Conservation (phyloP, 2,888 invertebrate genomes). For the Trichogramma evanescens region DNA sequence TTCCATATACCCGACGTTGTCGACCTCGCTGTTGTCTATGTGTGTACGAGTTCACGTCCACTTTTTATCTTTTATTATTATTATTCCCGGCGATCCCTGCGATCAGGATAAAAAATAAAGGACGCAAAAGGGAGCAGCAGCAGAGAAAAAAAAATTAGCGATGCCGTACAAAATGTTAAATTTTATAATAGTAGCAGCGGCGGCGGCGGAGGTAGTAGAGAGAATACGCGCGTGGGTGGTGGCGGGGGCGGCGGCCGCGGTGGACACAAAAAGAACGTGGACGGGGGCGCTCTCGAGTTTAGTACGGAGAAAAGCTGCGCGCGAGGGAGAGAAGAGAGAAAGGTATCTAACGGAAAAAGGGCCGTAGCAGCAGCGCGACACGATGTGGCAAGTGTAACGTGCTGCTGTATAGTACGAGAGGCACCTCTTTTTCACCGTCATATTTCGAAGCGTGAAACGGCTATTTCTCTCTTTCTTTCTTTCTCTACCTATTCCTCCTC, state of each 20-base stretch:
- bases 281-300: not conserved
- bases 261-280: slow-evolving; percentile 9
- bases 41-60: not conserved
- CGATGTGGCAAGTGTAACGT: too few relatives aligned
- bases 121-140: not conserved
- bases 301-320: too few relatives aligned
- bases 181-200: slow-evolving; percentile 19
- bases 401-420: too few relatives aligned
- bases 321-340: too few relatives aligned
- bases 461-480: slow-evolving; percentile 7
- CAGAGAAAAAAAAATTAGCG: slow-evolving; percentile 17
- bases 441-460: slow-evolving; percentile 17
- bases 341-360: too few relatives aligned
- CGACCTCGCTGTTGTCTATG: too few relatives aligned
- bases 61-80: not conserved
- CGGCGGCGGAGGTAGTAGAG: slow-evolving; percentile 1
- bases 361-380: too few relatives aligned
- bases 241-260: not conserved
- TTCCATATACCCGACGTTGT: too few relatives aligned
- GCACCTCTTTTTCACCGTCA: slow-evolving; percentile 14
- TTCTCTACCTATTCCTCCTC: not conserved
- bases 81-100: too few relatives aligned
- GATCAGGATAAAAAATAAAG: not conserved
- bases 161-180: slow-evolving; percentile 19
- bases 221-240: slow-evolving; percentile 3